Base-by-base conservation (phyloP, 2,113 vertebrate species). In the Entelurus aequoreus region DNA sequence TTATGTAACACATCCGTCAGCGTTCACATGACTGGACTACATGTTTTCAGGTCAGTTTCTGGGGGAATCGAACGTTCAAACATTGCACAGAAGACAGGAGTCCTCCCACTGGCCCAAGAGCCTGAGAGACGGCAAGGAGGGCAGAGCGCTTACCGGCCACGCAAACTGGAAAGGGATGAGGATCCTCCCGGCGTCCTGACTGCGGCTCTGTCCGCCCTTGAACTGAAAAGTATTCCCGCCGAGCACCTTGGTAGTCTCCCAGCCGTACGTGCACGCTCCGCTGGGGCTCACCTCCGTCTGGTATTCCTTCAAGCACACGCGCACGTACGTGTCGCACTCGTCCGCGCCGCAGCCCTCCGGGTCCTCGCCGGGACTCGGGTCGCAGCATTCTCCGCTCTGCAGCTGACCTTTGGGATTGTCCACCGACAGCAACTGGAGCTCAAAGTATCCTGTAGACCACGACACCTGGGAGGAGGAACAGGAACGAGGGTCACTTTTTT, bases 231-330 rank as follows among this genome's bases (percentile, higher is more conserved):
- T 94, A 92, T 98, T 98, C 84, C 94, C 93, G 77, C 94, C 94
- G 76, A 98, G 84, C 71, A 96, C 94, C 60, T 91, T 86, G 54
- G 94, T 95, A 87, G 89, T 91, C 75, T 91, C 94, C 73, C 88
- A 90, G 78, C 96, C 96, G 83, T 95, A 98, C 61, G 83, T 95
- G 88, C 96, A 98, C 36, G 80, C 66, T 61, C 94, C 92, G 5
- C 75, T 89, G 68, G 90, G 89, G 44, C 84, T 90, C 80, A 96
- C 93, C 87, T 94, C 92, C 76, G 92, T 88, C 83, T 97, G 96
- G 79, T 94, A 98, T 87, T 98, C 96, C 93, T 97, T 97, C 62
- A 97, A 83, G 61, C 96, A 98, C 77, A 94, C 93, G 72, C 78
- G 87, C 77, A 98, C 88, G 80, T 94, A 98, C 61, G 96, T 96